Base-by-base conservation (phyloP, 92 coral and sea anemone species). In the Zoanthus gigantus region DNA sequence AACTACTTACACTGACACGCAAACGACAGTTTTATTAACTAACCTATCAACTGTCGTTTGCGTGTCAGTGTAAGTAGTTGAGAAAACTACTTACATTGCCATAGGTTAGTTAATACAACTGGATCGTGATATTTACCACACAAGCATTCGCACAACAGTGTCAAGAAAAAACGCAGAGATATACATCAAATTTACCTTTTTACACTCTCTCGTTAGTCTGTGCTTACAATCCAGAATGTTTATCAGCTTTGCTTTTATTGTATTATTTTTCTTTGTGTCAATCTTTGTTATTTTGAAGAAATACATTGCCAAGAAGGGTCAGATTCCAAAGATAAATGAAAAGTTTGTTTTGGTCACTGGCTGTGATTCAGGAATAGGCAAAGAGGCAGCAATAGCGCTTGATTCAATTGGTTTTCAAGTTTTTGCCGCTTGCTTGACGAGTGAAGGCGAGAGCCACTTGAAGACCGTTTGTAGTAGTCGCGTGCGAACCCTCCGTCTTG, bases 301-400 rank as follows among this genome's bases (percentile, higher is more conserved):
- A 17, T 78, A n/a, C 69, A 4, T n/a, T 44, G n/a, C 54, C 50
- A 34, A 10, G 63, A 78, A 78, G 83, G 9, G 69, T 17, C 48
- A 23, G 53, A 30, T 78, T 78, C 48, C 7, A 9, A 78, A 78
- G 13, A 15, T 78, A 17, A 58, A 78, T 28, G 83, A 78, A 6
- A 78, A 78, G 71, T 89, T 56, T 84, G 81, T 89, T 28, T 84
- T 89, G 6, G 77, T 89, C 42, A 89, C 92, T 52, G 92, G 92
- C 69, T 89, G 92, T 78, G 92, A 89, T 76, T 84, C 92, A 18
- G 92, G 92, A 48, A 83, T 89, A 57, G 92, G 92, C 9, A 82
- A 63, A 23, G 72, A 84, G 10, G 56, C 92, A 17, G 89, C 92
- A 34, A 89, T 46, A 52, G 72, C 61, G 67, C 85, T 89, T n/a